These are phyloP conservation scores for Chironex yamaguchii DNA, from an alignment of 30 jellyfish, hydroid and myxozoan species.

Conservation along the genomic window DNA sequence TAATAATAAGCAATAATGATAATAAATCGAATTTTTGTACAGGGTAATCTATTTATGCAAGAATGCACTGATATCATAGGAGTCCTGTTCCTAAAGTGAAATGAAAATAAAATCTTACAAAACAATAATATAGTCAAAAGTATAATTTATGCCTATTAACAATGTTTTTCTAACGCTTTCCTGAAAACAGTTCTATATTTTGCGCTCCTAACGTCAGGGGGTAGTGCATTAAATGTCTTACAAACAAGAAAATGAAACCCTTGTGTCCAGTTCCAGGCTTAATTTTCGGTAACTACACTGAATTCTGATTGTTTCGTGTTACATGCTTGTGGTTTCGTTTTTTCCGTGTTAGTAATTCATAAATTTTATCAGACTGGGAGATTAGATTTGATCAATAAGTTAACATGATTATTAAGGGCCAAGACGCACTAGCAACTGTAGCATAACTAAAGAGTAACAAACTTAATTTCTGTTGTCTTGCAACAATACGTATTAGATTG, in stretches of 20 bases:
- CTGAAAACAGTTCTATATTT: neutral
- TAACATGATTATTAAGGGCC: too few species aligned
- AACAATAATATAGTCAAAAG: too few species aligned
- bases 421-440: too few species aligned
- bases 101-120: neutral
- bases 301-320: constrained; percentile 24
- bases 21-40: neutral
- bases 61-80: neutral
- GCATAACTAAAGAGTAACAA: too few species aligned
- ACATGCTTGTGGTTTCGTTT: neutral
- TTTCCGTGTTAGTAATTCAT: too few species aligned
- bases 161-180: neutral
- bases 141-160: neutral
- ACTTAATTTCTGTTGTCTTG: too few species aligned
- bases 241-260: constrained; percentile 56
- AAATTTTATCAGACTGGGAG: too few species aligned
- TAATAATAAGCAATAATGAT: too few species aligned
- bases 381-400: too few species aligned
- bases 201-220: neutral
- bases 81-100: neutral
- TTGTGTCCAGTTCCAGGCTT: constrained; percentile 26
- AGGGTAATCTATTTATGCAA: neutral
- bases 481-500: too few species aligned
- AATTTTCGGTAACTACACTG: constrained; percentile 42
- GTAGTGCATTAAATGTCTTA: neutral